Conservation (phyloP, 2,113 vertebrate species). For the Mirza zaza region DNA sequence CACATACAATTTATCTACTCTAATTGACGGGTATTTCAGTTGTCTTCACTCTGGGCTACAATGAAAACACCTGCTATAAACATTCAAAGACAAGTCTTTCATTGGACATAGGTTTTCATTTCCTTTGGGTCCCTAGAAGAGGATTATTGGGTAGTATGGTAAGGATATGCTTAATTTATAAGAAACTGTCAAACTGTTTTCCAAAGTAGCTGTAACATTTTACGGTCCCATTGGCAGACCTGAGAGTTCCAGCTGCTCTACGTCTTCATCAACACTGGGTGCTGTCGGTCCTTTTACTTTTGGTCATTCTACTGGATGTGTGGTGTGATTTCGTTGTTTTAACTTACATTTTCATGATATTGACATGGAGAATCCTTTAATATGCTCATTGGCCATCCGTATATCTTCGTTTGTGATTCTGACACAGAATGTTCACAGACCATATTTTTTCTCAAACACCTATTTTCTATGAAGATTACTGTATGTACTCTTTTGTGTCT, state of each 20-base stretch:
- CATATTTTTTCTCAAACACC: too few species aligned
- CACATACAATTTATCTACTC: neutral
- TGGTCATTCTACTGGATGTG: neutral
- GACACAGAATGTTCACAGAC: neutral
- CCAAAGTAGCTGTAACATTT: neutral
- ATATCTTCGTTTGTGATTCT: neutral
- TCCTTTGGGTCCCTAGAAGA: neutral
- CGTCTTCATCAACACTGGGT: neutral
- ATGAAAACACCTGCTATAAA: neutral
- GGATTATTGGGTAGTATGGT: neutral
- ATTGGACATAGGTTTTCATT: neutral
- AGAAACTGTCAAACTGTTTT: neutral
- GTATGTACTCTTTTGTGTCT: too few species aligned
- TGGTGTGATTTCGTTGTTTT: neutral
- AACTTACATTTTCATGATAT: neutral
- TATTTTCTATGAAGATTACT: too few species aligned
- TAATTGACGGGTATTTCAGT: neutral
- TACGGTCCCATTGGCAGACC: neutral
- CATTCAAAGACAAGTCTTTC: neutral
- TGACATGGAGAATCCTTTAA: neutral
- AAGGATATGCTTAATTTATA: neutral
- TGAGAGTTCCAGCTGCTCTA: fast-evolving
- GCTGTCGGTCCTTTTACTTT: neutral
- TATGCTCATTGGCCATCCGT: neutral
- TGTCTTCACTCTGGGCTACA: neutral